Percentiles rank a stretch among this genome's conserved stretches.
These are phyloP conservation scores for Pseudomugil gertrudae DNA, from an alignment of 2,797 vertebrate species.

Conservation along the genomic window DNA sequence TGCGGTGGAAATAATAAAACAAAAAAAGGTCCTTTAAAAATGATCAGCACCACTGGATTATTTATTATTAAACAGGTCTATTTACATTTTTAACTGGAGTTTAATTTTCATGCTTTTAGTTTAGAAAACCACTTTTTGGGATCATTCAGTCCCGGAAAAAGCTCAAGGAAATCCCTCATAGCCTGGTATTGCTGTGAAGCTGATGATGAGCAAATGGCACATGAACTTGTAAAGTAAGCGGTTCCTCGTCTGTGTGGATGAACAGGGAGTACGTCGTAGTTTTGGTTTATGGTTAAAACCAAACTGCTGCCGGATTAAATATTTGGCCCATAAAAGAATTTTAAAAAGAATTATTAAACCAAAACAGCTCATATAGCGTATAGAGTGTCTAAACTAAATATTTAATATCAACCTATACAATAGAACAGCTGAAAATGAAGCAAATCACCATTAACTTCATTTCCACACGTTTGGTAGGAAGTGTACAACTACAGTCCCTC, in stretches of 20 bases:
- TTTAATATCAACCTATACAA: background rate
- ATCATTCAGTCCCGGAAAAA: background rate
- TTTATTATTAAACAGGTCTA: no score
- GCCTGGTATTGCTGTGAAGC: background rate
- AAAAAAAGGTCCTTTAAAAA: no score
- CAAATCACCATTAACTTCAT: background rate
- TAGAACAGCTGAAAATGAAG: no score
- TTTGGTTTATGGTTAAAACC: background rate
- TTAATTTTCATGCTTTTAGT: no score
- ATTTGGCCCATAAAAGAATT: background rate
- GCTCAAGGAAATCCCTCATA: no score
- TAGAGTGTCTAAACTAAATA: conserved; percentile 1
- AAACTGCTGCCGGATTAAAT: background rate
- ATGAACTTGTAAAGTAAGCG: background rate
- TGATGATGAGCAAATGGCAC: background rate
- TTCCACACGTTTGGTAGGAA: background rate
- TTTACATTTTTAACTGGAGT: no score
- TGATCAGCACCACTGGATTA: no score
- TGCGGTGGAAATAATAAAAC: no score
- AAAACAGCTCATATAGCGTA: background rate
- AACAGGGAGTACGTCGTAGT: background rate
- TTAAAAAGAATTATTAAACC: background rate
- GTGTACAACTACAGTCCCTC: background rate
- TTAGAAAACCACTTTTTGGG: no score
- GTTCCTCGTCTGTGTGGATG: background rate